A percentile compares a stretch with the other conserved stretches of the same genome.
Conservation (phyloP, 2,113 vertebrate genomes). For the Capreolus pygargus region DNA sequence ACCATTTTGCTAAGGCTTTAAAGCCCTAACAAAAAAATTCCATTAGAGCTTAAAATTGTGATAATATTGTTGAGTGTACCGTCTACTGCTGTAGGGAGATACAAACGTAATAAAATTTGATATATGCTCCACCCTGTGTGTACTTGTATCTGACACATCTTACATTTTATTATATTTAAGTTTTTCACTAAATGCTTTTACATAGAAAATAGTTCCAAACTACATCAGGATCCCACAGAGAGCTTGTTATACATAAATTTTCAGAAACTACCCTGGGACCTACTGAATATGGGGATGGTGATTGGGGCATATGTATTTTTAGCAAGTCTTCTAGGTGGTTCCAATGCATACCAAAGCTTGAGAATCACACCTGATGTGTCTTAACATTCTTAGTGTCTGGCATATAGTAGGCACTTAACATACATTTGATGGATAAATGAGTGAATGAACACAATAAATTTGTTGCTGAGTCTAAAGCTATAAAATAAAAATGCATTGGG, state of each 20-base stretch:
- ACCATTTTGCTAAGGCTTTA: slow-evolving; percentile 12
- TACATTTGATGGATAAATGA: background rate
- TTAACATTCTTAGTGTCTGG: background rate
- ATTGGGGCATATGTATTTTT: background rate
- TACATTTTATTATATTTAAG: background rate
- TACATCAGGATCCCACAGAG: background rate
- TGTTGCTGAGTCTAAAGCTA: background rate
- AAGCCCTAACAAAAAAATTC: background rate
- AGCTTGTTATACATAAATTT: background rate
- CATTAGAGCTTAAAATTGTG: background rate
- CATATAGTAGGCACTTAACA: background rate
- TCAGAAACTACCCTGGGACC: background rate
- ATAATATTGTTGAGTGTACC: background rate
- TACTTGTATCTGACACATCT: background rate
- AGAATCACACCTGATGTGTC: background rate
- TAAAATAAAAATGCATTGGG: slow-evolving; percentile 32
- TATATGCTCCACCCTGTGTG: background rate
- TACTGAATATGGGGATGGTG: background rate
- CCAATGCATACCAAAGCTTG: background rate
- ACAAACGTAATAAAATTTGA: background rate
- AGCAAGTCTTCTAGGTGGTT: background rate
- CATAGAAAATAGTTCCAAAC: background rate
- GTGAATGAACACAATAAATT: background rate
- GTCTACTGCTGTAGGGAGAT: background rate
- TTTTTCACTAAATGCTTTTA: background rate